Evolutionary conservation across 1,140 invertebrate species (phyloP).

Genomic region (Druon quercuslanigerum): DNA sequence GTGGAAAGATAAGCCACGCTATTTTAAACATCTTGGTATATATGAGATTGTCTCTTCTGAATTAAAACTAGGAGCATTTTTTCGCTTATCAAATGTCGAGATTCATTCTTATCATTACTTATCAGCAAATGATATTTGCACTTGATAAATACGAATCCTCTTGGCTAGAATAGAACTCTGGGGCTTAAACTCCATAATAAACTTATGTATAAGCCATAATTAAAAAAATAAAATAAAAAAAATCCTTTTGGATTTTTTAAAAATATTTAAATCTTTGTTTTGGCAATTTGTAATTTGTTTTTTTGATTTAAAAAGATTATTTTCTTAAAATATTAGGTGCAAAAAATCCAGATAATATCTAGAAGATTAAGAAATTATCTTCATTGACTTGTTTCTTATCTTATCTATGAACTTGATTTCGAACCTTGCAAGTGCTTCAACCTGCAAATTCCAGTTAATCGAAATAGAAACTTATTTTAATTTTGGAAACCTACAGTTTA

Average conservation of each 20-base stretch:
- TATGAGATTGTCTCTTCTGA: constrained; percentile 4
- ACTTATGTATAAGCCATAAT: too few species aligned
- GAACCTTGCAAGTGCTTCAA: too few species aligned
- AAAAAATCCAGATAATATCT: background rate
- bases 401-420: background rate
- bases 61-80: background rate
- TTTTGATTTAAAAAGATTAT: background rate
- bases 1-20: constrained; percentile 45
- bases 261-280: background rate
- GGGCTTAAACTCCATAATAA: too few species aligned
- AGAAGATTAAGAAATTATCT: constrained; percentile 14
- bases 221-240: background rate
- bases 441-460: too few species aligned
- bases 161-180: too few species aligned
- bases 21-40: constrained; percentile 28
- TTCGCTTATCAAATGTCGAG: background rate
- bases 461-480: too few species aligned
- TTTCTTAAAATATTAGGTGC: background rate
- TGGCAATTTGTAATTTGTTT: background rate
- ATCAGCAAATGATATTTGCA: too few species aligned
- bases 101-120: too few species aligned
- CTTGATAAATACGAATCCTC: too few species aligned
- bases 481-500: too few species aligned
- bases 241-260: too few species aligned
- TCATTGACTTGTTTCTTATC: background rate